phyloP scores from a whole-genome alignment of 2,797 vertebrate genomes.

The Smutsia temminckii region DNA sequence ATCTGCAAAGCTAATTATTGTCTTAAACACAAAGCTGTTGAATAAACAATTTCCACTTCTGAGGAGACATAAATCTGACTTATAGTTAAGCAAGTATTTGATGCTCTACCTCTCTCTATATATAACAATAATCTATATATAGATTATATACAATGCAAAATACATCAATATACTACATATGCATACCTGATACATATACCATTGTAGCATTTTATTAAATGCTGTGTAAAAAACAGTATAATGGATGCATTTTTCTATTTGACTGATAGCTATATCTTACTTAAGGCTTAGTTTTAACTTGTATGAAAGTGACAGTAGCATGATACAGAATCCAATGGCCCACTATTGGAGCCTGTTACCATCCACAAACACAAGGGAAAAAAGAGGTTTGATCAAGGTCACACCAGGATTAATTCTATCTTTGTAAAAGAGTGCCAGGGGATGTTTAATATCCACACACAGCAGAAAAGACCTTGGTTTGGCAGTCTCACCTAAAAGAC shows the following conservation, averaged over 20 bases:
- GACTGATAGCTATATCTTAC: not conserved
- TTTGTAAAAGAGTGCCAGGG: conserved; percentile 7
- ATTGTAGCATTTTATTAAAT: not conserved
- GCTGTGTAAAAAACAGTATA: not conserved
- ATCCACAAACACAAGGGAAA: not conserved
- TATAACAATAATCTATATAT: not conserved
- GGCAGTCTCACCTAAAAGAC: conserved; percentile 49
- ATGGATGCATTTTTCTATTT: not conserved
- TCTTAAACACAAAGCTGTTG: not conserved
- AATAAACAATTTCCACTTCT: not conserved
- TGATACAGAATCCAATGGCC: not conserved
- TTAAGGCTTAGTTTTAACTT: conserved; percentile 32
- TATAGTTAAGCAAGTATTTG: not conserved
- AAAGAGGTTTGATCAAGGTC: conserved; percentile 44
- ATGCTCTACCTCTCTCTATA: not conserved
- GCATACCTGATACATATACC: not conserved
- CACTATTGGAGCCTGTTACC: not conserved
- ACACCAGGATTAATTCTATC: conserved; percentile 36
- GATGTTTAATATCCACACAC: conserved; percentile 27
- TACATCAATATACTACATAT: not conserved
- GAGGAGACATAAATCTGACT: not conserved
- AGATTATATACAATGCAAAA: not conserved
- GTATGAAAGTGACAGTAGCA: not conserved
- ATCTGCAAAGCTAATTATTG: not conserved
- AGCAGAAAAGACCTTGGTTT: conserved; percentile 44